Percentiles rank a stretch among this genome's conserved stretches.
phyloP scores from a whole-genome alignment of 2,888 invertebrate genomes.

The Drosophila pegasa region DNA sequence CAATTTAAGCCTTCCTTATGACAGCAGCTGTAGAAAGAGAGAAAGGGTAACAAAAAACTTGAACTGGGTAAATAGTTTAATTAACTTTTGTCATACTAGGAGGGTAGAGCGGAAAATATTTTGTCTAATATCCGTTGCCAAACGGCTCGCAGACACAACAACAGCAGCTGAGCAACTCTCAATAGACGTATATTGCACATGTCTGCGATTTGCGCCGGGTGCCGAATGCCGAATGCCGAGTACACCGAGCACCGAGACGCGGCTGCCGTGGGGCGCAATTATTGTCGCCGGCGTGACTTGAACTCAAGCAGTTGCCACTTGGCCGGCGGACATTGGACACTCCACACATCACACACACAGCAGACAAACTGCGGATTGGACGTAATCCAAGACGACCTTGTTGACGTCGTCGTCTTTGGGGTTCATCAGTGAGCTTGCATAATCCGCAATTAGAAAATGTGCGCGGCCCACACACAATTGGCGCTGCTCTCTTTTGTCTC shows the following conservation, averaged over 20 bases:
- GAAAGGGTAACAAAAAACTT: constrained; percentile 2
- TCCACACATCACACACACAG: constrained; percentile 15
- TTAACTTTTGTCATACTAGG: constrained; percentile 28
- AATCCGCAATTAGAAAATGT: constrained; percentile 41
- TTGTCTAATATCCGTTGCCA: constrained; percentile 24
- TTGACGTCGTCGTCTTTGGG: constrained; percentile 28
- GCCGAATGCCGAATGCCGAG: constrained; percentile 5
- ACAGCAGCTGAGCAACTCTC: constrained; percentile 22
- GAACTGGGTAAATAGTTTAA: constrained; percentile 30
- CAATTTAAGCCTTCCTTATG: background rate
- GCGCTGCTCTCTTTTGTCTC: constrained; percentile 26
- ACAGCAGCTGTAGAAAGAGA: background rate
- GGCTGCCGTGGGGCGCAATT: constrained; percentile 53
- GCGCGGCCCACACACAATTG: constrained; percentile 51
- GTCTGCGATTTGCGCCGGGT: constrained; percentile 26
- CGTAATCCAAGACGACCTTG: constrained; percentile 65
- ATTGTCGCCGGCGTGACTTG: constrained; percentile 68
- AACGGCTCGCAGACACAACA: constrained; percentile 19
- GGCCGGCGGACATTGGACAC: constrained; percentile 36
- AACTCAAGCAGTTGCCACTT: constrained; percentile 53
- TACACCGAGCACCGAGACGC: background rate
- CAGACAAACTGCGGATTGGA: constrained; percentile 20
- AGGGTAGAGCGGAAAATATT: constrained; percentile 16
- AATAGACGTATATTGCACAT: constrained; percentile 23
- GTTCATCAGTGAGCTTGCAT: constrained; percentile 51